These are phyloP conservation scores for Drosophila leontia DNA, from an alignment of 1,140 invertebrate genomes.

Conservation along the genomic window DNA sequence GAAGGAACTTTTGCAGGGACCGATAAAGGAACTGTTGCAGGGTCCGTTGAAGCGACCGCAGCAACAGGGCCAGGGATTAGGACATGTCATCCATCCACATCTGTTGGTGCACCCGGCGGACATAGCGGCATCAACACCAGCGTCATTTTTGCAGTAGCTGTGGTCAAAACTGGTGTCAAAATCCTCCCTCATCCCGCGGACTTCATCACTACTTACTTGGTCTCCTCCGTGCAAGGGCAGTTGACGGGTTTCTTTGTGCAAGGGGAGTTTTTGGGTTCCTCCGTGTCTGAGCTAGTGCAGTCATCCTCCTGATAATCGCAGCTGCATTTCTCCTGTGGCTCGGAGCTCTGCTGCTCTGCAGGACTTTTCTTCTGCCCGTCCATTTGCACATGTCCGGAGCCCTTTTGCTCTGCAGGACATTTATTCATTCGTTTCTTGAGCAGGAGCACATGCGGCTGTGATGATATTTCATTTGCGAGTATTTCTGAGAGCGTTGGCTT, in stretches of 20 bases:
- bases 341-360: not conserved
- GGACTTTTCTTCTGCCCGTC: not conserved
- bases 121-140: not conserved
- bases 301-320: not conserved
- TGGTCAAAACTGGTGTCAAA: not conserved
- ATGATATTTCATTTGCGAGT: not conserved
- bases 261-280: too few relatives aligned
- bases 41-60: not conserved
- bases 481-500: not conserved
- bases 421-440: not conserved
- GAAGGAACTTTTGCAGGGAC: not conserved
- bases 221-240: not conserved
- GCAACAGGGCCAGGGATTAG: slow-evolving; percentile 14
- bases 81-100: slow-evolving; percentile 10
- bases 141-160: not conserved
- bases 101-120: not conserved
- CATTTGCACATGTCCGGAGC: not conserved
- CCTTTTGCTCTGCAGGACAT: not conserved
- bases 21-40: slow-evolving; percentile 43
- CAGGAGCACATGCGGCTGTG: not conserved
- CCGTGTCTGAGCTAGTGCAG: not conserved
- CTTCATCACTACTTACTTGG: not conserved
- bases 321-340: not conserved
- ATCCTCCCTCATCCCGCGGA: not conserved
- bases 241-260: not conserved